Conservation (phyloP, 2,888 invertebrate genomes). For the Omphaloscelis lunosa region DNA sequence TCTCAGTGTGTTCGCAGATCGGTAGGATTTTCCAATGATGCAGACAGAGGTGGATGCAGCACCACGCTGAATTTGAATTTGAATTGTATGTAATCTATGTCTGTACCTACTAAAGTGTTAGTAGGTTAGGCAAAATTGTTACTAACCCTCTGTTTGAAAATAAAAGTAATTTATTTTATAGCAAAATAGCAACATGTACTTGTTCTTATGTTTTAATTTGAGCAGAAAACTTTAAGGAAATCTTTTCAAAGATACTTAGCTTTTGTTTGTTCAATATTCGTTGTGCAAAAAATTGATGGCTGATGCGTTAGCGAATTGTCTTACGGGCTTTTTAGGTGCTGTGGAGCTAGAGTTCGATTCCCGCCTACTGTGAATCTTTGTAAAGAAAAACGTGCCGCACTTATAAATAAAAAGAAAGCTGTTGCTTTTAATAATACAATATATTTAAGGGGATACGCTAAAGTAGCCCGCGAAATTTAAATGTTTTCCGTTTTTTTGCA, state of each 20-base stretch:
- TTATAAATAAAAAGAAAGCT: not conserved
- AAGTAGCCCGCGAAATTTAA: not conserved
- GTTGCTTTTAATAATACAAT: not conserved
- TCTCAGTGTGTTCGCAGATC: no score
- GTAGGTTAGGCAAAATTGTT: not conserved
- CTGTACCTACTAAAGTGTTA: not conserved
- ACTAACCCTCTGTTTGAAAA: not conserved
- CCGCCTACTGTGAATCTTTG: not conserved
- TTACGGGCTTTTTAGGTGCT: not conserved
- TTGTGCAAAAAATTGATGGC: not conserved
- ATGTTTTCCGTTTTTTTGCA: not conserved
- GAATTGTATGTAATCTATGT: not conserved
- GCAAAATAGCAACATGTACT: not conserved
- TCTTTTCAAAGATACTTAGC: not conserved
- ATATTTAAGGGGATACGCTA: not conserved
- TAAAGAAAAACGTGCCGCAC: not conserved
- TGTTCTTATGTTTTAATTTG: not conserved
- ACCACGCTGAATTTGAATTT: not conserved
- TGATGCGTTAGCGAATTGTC: not conserved
- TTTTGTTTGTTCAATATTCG: conserved; percentile 1
- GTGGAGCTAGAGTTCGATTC: not conserved
- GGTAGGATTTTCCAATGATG: not conserved
- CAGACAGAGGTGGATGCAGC: not conserved
- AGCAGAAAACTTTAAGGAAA: not conserved
- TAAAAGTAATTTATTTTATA: not conserved